Percentiles rank a stretch among this genome's conserved stretches.
These are phyloP conservation scores for Ivindomyrus marchei DNA, from an alignment of 2,113 vertebrate genomes.

Conservation along the genomic window DNA sequence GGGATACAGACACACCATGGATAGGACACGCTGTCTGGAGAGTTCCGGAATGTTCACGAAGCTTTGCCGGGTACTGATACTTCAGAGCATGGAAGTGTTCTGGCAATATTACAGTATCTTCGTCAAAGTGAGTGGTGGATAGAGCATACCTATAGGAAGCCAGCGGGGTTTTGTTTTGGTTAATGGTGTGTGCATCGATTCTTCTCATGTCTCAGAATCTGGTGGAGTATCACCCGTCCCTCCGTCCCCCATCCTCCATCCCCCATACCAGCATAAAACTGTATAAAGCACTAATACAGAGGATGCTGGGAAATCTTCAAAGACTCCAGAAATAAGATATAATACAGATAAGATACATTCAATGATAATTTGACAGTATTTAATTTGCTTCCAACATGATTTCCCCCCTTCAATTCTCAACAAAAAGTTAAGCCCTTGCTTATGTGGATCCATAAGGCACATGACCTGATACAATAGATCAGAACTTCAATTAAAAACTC, in stretches of 20 bases:
- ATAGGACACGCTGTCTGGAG: not conserved
- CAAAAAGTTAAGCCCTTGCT: too few species aligned
- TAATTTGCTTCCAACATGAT: not conserved
- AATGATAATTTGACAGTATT: not conserved
- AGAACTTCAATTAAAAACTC: not conserved
- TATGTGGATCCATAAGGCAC: not conserved
- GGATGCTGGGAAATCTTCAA: not conserved
- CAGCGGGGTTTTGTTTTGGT: not conserved
- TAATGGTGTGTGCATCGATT: not conserved
- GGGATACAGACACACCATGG: not conserved
- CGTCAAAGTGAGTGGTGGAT: too few species aligned
- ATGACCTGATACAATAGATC: not conserved
- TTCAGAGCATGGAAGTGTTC: not conserved
- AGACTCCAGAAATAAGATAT: not conserved
- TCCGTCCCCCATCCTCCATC: not conserved
- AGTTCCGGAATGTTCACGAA: not conserved
- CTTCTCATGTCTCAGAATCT: not conserved
- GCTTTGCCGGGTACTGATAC: not conserved
- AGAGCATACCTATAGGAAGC: too few species aligned
- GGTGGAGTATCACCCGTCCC: not conserved
- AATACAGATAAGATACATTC: not conserved
- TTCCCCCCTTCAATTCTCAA: not conserved
- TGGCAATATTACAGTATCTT: too few species aligned
- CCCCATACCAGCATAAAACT: not conserved
- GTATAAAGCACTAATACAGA: not conserved